A percentile compares a stretch with the other conserved stretches of the same genome.
phyloP scores from a whole-genome alignment of 1,140 invertebrate genomes.

The Drosophila tristis region DNA sequence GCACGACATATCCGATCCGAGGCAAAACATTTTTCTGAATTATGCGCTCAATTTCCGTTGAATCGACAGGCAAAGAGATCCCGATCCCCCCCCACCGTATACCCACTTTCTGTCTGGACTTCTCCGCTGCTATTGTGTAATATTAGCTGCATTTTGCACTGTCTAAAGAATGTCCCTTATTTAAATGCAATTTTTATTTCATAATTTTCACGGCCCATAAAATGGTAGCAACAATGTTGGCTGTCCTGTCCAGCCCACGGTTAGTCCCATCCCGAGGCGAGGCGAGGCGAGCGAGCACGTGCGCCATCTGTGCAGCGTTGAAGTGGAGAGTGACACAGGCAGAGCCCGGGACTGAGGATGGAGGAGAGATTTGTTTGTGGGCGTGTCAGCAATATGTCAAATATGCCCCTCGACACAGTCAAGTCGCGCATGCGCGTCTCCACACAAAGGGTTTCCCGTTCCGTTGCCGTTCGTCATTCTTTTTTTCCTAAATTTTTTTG shows the following conservation, averaged over 20 bases:
- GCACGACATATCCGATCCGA: constrained; percentile 65
- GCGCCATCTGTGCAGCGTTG: constrained; percentile 30
- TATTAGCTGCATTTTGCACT: constrained; percentile 63
- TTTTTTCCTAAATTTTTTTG: constrained; percentile 7
- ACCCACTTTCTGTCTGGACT: neutral
- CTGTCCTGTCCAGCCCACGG: too few relatives aligned
- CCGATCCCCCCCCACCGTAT: neutral
- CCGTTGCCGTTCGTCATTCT: neutral
- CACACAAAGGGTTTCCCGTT: constrained; percentile 23
- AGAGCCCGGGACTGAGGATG: constrained; percentile 9
- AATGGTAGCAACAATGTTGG: constrained; percentile 62
- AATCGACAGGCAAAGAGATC: constrained; percentile 49
- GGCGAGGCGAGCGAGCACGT: constrained; percentile 43
- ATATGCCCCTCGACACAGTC: constrained; percentile 55
- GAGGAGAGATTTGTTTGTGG: constrained; percentile 68
- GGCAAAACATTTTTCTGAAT: constrained; percentile 67
- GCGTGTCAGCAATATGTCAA: constrained; percentile 77
- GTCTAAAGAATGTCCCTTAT: neutral
- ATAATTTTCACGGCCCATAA: constrained; percentile 71
- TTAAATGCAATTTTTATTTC: constrained; percentile 37
- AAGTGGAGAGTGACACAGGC: too few relatives aligned
- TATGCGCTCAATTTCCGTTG: constrained; percentile 82
- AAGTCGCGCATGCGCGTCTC: constrained; percentile 50
- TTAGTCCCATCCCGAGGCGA: neutral
- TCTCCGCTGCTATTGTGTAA: constrained; percentile 38